A percentile compares a stretch with the other conserved stretches of the same genome.
These are phyloP conservation scores for Tenthredo livida DNA, from an alignment of 2,888 invertebrate species.

Conservation along the genomic window DNA sequence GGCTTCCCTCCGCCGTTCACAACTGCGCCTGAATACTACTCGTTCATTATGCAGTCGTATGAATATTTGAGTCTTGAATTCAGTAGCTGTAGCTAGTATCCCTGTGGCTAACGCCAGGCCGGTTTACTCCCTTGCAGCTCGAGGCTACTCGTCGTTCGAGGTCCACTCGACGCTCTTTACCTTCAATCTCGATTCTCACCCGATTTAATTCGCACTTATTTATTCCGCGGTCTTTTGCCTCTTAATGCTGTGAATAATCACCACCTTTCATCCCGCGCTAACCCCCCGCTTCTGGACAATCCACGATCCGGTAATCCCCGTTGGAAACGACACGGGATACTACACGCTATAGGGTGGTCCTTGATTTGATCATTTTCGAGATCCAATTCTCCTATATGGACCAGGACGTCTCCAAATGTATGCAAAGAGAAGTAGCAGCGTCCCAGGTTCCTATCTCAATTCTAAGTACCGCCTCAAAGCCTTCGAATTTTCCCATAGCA, in stretches of 20 bases:
- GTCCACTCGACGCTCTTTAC: slow-evolving; percentile 28
- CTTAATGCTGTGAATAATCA: slow-evolving; percentile 8
- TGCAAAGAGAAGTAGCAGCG: no score
- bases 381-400: no score
- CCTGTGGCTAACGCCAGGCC: slow-evolving; percentile 14
- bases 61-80: slow-evolving; percentile 69
- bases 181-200: slow-evolving; percentile 14
- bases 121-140: background rate
- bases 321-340: background rate
- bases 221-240: slow-evolving; percentile 8
- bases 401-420: no score
- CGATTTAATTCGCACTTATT: slow-evolving; percentile 16
- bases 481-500: no score
- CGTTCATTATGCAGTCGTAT: slow-evolving; percentile 71
- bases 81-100: slow-evolving; percentile 53
- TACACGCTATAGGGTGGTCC: no score
- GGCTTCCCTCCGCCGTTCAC: slow-evolving; percentile 50
- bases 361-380: no score
- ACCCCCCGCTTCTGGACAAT: background rate
- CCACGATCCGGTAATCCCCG: background rate
- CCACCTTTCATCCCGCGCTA: background rate
- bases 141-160: slow-evolving; percentile 11
- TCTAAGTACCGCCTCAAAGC: no score
- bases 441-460: no score
- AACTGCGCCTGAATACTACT: slow-evolving; percentile 58